Evolutionary conservation across 2,113 vertebrate species (phyloP).

Genomic region (Ariopsis seemanni): DNA sequence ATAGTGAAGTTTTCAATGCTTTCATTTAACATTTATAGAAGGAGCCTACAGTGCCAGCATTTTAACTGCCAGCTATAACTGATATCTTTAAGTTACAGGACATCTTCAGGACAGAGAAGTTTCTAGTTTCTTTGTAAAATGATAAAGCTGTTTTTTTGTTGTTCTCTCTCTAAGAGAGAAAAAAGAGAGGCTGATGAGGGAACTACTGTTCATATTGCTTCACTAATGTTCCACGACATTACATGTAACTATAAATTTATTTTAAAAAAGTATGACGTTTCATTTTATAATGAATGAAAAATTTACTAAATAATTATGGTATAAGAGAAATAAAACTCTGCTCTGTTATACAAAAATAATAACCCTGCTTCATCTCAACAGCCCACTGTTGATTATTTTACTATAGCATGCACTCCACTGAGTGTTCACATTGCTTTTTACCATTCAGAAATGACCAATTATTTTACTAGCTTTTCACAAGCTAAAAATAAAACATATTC

Average conservation of each 20-base stretch:
- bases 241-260: neutral
- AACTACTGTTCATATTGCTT: neutral
- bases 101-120: neutral
- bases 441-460: neutral
- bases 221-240: neutral
- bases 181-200: neutral
- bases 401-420: neutral
- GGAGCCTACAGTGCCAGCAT: neutral
- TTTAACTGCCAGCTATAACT: neutral
- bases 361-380: neutral
- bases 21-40: neutral
- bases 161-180: too few relatives aligned
- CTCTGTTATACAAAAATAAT: neutral
- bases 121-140: neutral
- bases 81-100: neutral
- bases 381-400: neutral
- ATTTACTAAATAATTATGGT: neutral
- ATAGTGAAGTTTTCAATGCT: neutral
- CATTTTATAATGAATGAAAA: neutral
- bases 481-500: neutral
- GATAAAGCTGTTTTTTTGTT: neutral
- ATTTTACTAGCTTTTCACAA: neutral
- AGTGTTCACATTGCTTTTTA: neutral
- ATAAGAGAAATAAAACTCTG: neutral
- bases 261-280: neutral